Conservation (phyloP, 2,888 invertebrate species). For the Euplexia lucipara region DNA sequence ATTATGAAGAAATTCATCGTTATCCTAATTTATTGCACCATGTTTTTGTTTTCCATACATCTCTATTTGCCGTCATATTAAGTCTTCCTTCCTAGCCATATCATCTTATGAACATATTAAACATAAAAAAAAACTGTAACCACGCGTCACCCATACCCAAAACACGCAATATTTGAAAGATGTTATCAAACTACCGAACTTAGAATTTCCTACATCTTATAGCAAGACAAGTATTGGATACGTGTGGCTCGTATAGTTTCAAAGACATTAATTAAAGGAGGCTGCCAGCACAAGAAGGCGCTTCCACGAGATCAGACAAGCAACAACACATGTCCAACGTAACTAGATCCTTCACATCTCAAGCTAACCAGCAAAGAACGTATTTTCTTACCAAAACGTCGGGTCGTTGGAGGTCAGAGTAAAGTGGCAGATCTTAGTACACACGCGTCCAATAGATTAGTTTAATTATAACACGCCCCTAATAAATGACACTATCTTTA, state of each 20-base stretch:
- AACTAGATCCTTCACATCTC: constrained; percentile 69
- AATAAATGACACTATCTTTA: constrained; percentile 75
- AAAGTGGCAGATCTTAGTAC: constrained; percentile 72
- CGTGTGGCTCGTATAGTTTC: constrained; percentile 78
- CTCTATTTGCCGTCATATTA: too few species aligned
- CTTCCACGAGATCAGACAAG: constrained; percentile 81
- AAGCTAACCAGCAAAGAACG: constrained; percentile 55
- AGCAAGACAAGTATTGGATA: constrained; percentile 77
- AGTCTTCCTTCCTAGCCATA: too few species aligned
- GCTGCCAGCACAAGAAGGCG: constrained; percentile 88
- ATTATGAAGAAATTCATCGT: too few species aligned
- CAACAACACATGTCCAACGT: constrained; percentile 76
- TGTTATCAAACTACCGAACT: constrained; percentile 74
- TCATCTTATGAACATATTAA: constrained; percentile 19
- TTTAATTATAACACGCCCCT: constrained; percentile 81
- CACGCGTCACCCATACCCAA: constrained; percentile 29
- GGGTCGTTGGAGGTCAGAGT: constrained; percentile 64
- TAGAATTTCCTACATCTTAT: constrained; percentile 77
- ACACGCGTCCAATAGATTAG: constrained; percentile 81
- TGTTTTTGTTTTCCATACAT: too few species aligned
- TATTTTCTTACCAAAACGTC: constrained; percentile 56
- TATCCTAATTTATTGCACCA: too few species aligned
- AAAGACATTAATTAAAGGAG: constrained; percentile 88
- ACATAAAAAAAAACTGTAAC: constrained; percentile 43
- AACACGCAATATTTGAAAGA: constrained; percentile 56